Evolutionary conservation across 1,140 invertebrate species (phyloP), one percentile per base, ranked within the genome.

Genomic region (Rhagoletis pomonella): DNA sequence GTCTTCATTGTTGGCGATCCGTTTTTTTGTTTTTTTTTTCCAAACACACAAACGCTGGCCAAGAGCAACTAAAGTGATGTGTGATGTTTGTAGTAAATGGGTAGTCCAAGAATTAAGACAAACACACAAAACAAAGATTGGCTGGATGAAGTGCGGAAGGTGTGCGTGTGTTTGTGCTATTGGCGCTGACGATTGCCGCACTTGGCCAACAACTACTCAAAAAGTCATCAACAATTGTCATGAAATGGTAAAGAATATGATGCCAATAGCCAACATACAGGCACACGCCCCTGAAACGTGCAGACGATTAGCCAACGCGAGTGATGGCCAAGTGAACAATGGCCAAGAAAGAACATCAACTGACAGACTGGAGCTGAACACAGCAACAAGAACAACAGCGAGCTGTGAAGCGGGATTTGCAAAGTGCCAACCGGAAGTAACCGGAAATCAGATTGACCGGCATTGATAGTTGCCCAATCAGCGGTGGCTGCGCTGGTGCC

Each of bases 71-170:
- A 19, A 65, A 86, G 87, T 88, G 77, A 88, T 87, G 58, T 87
- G 58, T 86, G 89, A 89, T 89, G 89, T 89, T 90, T 67, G 67
- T 86, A 29, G 29, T 29, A 29, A 29, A 29, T 29, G 29, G 88
- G 89, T 89, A 87, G 89, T 90, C 90, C 89, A 89, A 89, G 87
- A 87, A 86, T 47, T 47, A 86, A 86, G 39, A 62, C 60, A 62
- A 86, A 86, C 42, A 86, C n/a, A 64, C 59, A 86, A 42, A 29
- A 29, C 29, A 29, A 29, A 29, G 29, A 29, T 29, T 42, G 59
- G 6, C n/a, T n/a, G 59, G 39, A 17, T 62, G 81, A 86, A 86
- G 60, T 50, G 5, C 7, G 17, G 7, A 86, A 69, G 59, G 44
- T 29, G 17, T 60, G 86, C 29, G 85, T 62, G 58, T 60, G 59